Evolutionary conservation across 2,113 vertebrate genomes (phyloP).

Genomic region (Cavia porcellus): DNA sequence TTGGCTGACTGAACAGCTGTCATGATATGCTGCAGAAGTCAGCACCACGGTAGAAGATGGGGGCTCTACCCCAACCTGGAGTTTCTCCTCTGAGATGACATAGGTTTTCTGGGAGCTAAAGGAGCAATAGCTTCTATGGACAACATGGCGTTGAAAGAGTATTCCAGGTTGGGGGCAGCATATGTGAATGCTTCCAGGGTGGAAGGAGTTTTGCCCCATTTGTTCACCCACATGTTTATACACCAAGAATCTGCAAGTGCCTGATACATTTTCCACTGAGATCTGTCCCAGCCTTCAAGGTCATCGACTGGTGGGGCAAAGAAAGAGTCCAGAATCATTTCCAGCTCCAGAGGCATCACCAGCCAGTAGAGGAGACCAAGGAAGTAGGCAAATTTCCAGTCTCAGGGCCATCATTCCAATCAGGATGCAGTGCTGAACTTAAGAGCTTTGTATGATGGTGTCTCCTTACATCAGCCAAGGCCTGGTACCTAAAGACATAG

Average conservation of each 20-base stretch:
- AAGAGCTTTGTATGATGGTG: too few species aligned
- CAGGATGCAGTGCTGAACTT: background rate
- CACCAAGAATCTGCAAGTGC: background rate
- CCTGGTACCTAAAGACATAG: background rate
- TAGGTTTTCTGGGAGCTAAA: background rate
- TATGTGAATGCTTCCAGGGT: background rate
- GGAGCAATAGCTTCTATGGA: background rate
- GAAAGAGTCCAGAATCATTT: background rate
- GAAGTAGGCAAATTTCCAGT: background rate
- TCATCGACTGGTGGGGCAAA: background rate
- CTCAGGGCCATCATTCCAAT: background rate
- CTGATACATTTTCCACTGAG: background rate
- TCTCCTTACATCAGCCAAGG: background rate
- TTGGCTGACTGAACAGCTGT: background rate
- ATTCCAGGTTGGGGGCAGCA: background rate
- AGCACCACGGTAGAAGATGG: background rate
- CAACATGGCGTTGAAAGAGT: background rate
- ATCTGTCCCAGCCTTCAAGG: background rate
- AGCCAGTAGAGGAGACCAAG: background rate
- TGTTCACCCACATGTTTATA: background rate
- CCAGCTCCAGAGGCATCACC: background rate
- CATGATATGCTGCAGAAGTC: background rate
- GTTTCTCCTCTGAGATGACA: background rate
- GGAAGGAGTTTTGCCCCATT: background rate
- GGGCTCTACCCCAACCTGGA: background rate